Conservation (phyloP, 2,888 invertebrate genomes). For the Proisotoma minuta region DNA sequence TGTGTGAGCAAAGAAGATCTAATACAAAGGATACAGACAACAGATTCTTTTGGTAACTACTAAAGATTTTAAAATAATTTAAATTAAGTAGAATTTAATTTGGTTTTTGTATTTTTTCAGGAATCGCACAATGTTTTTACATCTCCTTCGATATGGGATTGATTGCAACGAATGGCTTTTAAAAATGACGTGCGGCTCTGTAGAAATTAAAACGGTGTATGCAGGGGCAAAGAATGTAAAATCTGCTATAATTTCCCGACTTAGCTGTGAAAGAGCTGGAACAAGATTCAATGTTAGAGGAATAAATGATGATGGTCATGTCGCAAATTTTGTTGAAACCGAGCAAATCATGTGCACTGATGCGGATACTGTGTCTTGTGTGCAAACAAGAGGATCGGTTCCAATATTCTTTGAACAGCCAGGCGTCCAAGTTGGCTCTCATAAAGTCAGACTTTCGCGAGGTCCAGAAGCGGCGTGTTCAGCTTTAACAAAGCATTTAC, state of each 20-base stretch:
- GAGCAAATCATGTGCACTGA: constrained; percentile 94
- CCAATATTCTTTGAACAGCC: constrained; percentile 99
- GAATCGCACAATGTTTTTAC: constrained; percentile 92
- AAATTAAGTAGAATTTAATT: neutral
- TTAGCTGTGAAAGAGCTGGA: constrained; percentile 96
- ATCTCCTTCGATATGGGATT: constrained; percentile 84
- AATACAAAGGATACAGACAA: constrained; percentile 80
- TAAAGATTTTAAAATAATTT: constrained; percentile 5
- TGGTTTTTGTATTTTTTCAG: constrained; percentile 51
- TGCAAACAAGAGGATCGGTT: constrained; percentile 93
- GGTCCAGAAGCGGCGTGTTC: constrained; percentile 91
- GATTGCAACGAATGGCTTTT: constrained; percentile 87
- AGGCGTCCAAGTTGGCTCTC: constrained; percentile 96
- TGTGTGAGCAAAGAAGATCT: constrained; percentile 85
- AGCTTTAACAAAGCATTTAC: constrained; percentile 87
- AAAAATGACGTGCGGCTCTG: constrained; percentile 93
- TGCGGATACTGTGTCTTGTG: constrained; percentile 79
- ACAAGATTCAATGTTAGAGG: constrained; percentile 97
- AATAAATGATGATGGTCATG: constrained; percentile 98
- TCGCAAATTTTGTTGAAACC: constrained; percentile 99
- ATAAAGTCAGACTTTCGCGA: constrained; percentile 93
- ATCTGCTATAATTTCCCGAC: constrained; percentile 89
- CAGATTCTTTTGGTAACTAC: constrained; percentile 85
- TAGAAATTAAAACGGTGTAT: constrained; percentile 97
- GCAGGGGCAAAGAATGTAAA: constrained; percentile 90